Conservation (phyloP, 1,140 invertebrate species). For the Aphelinus atriplicis region DNA sequence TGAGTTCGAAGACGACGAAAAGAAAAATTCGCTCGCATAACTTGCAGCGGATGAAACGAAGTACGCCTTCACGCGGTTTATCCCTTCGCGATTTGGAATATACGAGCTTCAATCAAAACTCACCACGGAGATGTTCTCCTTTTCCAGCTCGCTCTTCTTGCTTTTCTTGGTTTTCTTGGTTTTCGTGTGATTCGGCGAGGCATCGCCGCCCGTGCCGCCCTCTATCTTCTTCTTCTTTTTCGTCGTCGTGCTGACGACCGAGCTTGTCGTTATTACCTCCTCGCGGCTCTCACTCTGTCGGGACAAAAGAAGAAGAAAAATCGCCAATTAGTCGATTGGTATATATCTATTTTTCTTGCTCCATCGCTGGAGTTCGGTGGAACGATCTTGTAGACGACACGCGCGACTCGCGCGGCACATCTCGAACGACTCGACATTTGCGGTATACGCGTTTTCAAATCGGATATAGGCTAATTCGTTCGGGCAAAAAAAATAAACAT, state of each 20-base stretch:
- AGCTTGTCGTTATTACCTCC: conserved; percentile 58
- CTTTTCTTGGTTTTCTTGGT: conserved; percentile 73
- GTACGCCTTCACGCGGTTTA: too few species aligned
- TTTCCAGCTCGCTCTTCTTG: conserved; percentile 69
- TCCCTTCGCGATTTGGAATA: neutral
- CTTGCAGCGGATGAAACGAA: too few species aligned
- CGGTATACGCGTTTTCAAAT: too few species aligned
- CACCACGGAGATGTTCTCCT: conserved; percentile 74
- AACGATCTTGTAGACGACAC: too few species aligned
- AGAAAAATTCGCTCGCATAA: too few species aligned
- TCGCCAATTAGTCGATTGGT: neutral
- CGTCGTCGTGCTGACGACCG: conserved; percentile 52
- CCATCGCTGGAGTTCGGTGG: too few species aligned
- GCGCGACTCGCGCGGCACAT: too few species aligned
- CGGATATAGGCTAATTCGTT: too few species aligned
- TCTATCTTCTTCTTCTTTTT: conserved; percentile 67
- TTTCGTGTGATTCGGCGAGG: conserved; percentile 60
- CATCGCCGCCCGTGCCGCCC: conserved; percentile 58
- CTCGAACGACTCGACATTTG: too few species aligned
- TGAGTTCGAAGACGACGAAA: neutral
- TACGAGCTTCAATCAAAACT: conserved; percentile 54
- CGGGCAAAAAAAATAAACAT: too few species aligned
- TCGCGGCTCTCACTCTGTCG: conserved; percentile 60
- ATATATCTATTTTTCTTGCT: neutral
- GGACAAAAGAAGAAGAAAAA: neutral